Base-by-base conservation (phyloP, 2,888 invertebrate species). In the Lymantria monacha region DNA sequence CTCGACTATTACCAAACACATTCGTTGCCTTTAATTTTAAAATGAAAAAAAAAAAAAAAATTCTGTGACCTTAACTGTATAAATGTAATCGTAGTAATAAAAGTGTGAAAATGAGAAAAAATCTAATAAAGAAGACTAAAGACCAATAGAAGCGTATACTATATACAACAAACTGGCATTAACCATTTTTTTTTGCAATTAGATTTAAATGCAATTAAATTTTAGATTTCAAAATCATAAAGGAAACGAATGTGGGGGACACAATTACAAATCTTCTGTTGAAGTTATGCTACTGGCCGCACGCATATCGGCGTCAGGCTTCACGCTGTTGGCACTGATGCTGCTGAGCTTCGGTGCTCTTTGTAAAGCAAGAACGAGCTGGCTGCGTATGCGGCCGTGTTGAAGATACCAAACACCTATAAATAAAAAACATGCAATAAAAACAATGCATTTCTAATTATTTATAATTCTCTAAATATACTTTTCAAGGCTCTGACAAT, bases 351-450 rank as follows among this genome's bases (percentile, higher is more conserved):
- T 78, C 94, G 95, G 89, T 94, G 95, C 72, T 96, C 96, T 70
- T 94, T 79, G 85, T 93, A 95, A 63, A 97, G 89, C 72, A 96
- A 93, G 84, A 94, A 96, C 30, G 96, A 87, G 63, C 95, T 96
- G 55, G 93, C 94, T 36, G 92, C 96, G 73, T 97, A 97, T 22
- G 94, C 96, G 48, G 95, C 69, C 43, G 95, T 95, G 84, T 97
- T 97, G 85, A 97, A 94, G 40, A 97, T 80, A 52, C 96, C 97
- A 76, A 97, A 96, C 47, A 94, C 93, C 96, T 96, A 87, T 11
- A 86, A 88, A 85, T 67, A 60, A 63, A 52, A 22, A 38, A 38
- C 3, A 38, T 38, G 22, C 11, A 11, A 11, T 36, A 36, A 36
- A 11, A 11, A 10, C n/a, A 36, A 22, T 22, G 22, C 22, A 22